Evolutionary conservation across 2,113 vertebrate species (phyloP).

Genomic region (Carassius carassius): DNA sequence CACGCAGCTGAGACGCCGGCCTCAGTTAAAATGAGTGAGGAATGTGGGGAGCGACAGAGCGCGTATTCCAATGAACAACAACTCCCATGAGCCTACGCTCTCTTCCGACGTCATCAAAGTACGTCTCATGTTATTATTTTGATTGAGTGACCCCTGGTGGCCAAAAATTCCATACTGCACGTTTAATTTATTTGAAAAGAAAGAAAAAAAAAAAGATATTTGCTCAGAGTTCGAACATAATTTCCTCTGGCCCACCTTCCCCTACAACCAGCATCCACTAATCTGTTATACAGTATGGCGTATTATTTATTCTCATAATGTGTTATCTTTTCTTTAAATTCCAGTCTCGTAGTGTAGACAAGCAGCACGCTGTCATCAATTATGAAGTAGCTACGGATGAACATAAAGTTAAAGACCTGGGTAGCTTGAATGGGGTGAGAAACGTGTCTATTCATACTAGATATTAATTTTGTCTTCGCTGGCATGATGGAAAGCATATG

Average conservation of each 20-base stretch:
- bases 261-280: not conserved
- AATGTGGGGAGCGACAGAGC: too few relatives aligned
- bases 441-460: not conserved
- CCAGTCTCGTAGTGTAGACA: constrained; percentile 97
- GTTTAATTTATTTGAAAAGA: too few relatives aligned
- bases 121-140: too few relatives aligned
- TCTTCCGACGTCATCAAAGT: too few relatives aligned
- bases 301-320: constrained; percentile 40
- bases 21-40: too few relatives aligned
- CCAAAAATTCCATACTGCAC: too few relatives aligned
- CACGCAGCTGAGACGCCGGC: too few relatives aligned
- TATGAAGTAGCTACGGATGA: constrained; percentile 89
- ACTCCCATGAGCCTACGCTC: too few relatives aligned
- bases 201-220: too few relatives aligned
- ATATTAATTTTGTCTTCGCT: not conserved
- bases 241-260: not conserved
- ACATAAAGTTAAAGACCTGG: constrained; percentile 94
- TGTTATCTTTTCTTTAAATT: constrained; percentile 59
- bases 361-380: constrained; percentile 96
- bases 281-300: not conserved
- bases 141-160: too few relatives aligned
- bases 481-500: not conserved
- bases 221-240: not conserved
- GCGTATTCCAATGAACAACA: too few relatives aligned
- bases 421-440: constrained; percentile 94